These are phyloP conservation scores for Akabosia matsudoensis DNA, from an alignment of 1,140 invertebrate species.

Conservation along the genomic window DNA sequence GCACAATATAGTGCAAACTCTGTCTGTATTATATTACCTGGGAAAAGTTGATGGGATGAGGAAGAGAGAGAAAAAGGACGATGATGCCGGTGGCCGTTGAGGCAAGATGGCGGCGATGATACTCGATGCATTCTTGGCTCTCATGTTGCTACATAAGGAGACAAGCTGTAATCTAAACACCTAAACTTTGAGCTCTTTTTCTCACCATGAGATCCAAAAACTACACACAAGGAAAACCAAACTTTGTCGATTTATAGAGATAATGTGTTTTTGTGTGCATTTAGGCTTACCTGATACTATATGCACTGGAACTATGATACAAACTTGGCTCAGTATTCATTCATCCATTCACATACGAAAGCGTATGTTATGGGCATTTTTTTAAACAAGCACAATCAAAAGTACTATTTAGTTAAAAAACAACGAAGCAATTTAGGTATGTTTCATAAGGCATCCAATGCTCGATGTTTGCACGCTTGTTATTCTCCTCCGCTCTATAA, in stretches of 20 bases:
- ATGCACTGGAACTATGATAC: too few relatives aligned
- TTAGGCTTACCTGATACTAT: too few relatives aligned
- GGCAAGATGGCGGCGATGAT: background rate
- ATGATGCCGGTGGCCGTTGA: background rate
- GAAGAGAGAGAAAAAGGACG: background rate
- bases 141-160: background rate
- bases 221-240: background rate
- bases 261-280: background rate
- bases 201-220: background rate
- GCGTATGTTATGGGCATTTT: too few relatives aligned
- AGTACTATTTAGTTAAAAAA: too few relatives aligned
- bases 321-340: too few relatives aligned
- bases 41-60: constrained; percentile 4
- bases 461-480: too few relatives aligned
- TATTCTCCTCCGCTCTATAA: too few relatives aligned
- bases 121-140: background rate
- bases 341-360: too few relatives aligned
- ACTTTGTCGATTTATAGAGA: background rate
- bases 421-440: too few relatives aligned
- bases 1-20: constrained; percentile 31
- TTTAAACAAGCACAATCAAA: too few relatives aligned
- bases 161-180: background rate
- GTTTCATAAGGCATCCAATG: too few relatives aligned
- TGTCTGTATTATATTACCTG: constrained; percentile 21
- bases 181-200: background rate